A percentile compares a stretch with the other conserved stretches of the same genome.
These are phyloP conservation scores for Bergia sp. DNA, from an alignment of 92 coral and sea anemone species.

Conservation along the genomic window DNA sequence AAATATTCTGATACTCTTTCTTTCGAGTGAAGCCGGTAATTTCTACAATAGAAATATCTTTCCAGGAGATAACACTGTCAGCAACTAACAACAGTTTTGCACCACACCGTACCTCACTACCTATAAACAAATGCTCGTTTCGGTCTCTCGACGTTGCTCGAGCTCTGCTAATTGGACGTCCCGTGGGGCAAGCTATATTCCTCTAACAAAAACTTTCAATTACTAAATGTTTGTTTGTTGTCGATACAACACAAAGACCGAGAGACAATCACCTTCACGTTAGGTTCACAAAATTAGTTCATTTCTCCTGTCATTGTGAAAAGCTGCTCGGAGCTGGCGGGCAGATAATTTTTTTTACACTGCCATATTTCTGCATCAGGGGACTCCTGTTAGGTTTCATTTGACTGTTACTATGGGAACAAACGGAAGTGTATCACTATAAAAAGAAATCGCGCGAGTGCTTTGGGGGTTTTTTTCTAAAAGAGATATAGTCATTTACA, in stretches of 20 bases:
- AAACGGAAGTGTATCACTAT: too few relatives aligned
- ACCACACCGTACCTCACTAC: neutral
- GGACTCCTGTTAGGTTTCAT: too few relatives aligned
- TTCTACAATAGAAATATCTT: neutral
- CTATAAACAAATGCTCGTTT: constrained; percentile 1
- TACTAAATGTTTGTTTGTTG: neutral
- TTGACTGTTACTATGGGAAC: too few relatives aligned
- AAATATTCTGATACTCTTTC: neutral
- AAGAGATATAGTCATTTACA: too few relatives aligned
- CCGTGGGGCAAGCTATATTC: constrained; percentile 8
- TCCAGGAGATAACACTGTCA: constrained; percentile 14
- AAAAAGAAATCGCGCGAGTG: too few relatives aligned
- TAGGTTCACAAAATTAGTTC: neutral
- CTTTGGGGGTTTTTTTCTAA: too few relatives aligned
- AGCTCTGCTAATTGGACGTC: constrained; percentile 29
- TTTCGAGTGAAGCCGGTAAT: neutral
- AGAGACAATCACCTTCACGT: neutral
- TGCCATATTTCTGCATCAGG: neutral
- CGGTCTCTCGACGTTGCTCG: constrained; percentile 5
- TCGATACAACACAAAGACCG: neutral
- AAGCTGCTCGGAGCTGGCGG: neutral
- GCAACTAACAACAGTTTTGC: neutral
- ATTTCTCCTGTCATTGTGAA: neutral
- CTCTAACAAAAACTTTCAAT: neutral
- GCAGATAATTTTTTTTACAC: neutral